Evolutionary conservation across 2,113 vertebrate species (phyloP).

Genomic region (Tapirus terrestris): DNA sequence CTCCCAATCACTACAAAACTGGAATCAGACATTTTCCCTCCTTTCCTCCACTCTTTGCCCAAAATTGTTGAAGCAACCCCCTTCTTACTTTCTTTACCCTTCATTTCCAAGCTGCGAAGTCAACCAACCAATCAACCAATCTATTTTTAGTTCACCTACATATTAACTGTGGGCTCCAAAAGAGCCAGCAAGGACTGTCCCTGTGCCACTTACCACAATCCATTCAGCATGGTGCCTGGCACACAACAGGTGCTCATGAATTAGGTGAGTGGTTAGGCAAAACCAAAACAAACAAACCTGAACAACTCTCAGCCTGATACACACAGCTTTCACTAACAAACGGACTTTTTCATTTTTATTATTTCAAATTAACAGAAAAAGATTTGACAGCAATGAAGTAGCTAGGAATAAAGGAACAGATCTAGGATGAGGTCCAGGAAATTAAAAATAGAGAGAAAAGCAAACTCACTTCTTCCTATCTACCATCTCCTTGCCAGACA

Average conservation of each 20-base stretch:
- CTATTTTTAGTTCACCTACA: background rate
- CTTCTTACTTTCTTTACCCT: background rate
- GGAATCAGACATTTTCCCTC: background rate
- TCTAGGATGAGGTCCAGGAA: background rate
- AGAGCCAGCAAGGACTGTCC: background rate
- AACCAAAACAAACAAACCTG: background rate
- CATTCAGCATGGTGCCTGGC: background rate
- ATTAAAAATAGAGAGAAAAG: background rate
- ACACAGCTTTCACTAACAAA: conserved; percentile 44
- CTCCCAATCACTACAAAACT: background rate
- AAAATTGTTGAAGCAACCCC: conserved; percentile 17
- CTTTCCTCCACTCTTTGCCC: background rate
- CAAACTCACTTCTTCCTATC: background rate
- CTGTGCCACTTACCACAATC: background rate
- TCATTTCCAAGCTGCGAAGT: conserved; percentile 10
- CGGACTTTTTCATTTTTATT: conserved; percentile 18
- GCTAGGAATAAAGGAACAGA: background rate
- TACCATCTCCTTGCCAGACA: background rate
- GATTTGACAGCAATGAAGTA: background rate
- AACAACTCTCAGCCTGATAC: background rate
- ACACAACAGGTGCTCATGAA: background rate
- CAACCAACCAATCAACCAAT: background rate
- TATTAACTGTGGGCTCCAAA: background rate
- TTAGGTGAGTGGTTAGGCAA: background rate
- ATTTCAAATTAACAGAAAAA: conserved; percentile 30